Evolutionary conservation across 2,797 vertebrate species (phyloP), one percentile per base, ranked within the genome.

Genomic region (Nyctalus aviator): DNA sequence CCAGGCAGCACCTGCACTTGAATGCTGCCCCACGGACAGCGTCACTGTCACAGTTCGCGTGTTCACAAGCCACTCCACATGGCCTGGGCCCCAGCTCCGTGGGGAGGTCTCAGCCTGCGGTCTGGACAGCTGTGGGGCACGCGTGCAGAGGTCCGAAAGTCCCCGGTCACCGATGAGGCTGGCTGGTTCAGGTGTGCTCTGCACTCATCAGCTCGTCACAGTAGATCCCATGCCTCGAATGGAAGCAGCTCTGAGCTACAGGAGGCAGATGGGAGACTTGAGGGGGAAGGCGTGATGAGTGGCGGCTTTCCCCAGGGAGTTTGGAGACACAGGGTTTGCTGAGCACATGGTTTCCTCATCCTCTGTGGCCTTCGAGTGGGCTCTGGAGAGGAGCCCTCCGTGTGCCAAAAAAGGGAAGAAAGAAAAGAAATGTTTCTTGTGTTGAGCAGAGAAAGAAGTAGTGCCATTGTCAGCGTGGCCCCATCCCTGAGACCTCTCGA

Each of bases 201-300:
- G 20, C 17, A 10, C 62, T 37, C 7, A 13, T 17, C 53, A 0
- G 9, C 3, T 6, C 5, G 0, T 30, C 37, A 1, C 14, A n/a
- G 13, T 64, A 30, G 59, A n/a, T 8, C n/a, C 64, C 17, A 35
- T 21, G 3, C 0, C 13, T 48, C 75, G 12, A 13, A 13, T 27
- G 48, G 18, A 57, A 84, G 78, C 64, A n/a, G 13, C 30, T 11
- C 82, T 48, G 41, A 84, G 48, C 68, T 4, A 0, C 5, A 0
- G 20, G 78, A 71, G 14, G 20, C 10, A 23, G 72, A 8, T 2
- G 1, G 10, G n/a, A 44, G 13, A 20, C 10, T 0, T 2, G 25
- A 9, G 0, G 1, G 12, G 53, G 17, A 6, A 35, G 27, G 25
- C 21, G 0, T 1, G 55, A 8, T 15, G 3, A 6, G 1, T 2